A percentile compares a stretch with the other conserved stretches of the same genome.
Conservation (phyloP, 2,888 invertebrate genomes). For the Sericinus montela region DNA sequence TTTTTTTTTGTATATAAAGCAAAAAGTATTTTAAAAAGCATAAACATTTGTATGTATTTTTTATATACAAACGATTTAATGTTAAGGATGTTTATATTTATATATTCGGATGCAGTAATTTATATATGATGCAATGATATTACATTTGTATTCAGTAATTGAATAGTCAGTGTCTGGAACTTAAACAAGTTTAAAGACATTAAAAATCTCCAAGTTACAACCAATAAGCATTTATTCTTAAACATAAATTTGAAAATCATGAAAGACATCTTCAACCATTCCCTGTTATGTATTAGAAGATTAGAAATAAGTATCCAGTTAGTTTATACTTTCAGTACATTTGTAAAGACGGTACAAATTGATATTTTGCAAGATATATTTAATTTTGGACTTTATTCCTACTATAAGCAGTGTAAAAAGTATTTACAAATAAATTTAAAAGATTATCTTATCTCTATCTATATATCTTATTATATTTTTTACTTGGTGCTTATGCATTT, state of each 20-base stretch:
- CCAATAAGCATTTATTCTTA: no score
- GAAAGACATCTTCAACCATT: constrained; percentile 1
- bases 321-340: background rate
- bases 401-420: no score
- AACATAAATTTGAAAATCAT: no score
- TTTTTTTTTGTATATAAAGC: constrained; percentile 4
- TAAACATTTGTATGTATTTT: background rate
- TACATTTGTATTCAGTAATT: no score
- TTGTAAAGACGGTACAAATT: constrained; percentile 1
- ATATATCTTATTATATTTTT: constrained; percentile 2
- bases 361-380: background rate
- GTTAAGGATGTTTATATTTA: background rate
- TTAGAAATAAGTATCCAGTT: background rate
- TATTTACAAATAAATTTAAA: no score
- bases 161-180: no score
- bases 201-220: no score
- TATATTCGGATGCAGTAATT: no score
- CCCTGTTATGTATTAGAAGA: background rate
- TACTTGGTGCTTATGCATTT: constrained; percentile 41
- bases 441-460: background rate
- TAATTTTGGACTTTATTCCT: no score
- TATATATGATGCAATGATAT: no score
- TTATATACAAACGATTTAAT: background rate
- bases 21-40: background rate
- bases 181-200: no score